Conservation (phyloP, 2,888 invertebrate genomes). For the Pristionchus fissidentatus region DNA sequence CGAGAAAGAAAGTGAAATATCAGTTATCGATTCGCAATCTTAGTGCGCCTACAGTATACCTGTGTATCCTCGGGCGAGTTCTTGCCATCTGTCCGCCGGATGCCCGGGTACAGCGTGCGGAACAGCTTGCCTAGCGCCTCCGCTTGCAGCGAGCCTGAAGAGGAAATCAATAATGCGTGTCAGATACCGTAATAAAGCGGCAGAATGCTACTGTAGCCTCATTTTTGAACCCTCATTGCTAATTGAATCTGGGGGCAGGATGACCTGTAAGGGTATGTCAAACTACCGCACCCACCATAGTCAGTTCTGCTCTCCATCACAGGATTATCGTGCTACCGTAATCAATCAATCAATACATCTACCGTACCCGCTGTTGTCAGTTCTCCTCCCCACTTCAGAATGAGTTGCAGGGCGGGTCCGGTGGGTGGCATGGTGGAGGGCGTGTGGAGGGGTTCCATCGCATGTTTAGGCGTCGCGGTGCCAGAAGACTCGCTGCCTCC, state of each 20-base stretch:
- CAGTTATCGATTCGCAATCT: neutral
- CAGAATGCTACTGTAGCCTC: too few relatives aligned
- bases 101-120: conserved; percentile 94
- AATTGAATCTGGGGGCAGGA: too few relatives aligned
- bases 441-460: neutral
- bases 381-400: conserved; percentile 99
- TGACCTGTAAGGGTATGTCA: too few relatives aligned
- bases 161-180: too few relatives aligned
- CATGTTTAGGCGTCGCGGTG: neutral
- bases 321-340: neutral
- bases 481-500: neutral
- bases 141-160: conserved; percentile 68
- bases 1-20: neutral
- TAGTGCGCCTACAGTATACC: conserved; percentile 47
- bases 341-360: neutral
- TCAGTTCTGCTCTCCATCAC: neutral
- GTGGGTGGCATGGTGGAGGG: conserved; percentile 22
- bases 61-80: conserved; percentile 72
- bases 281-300: neutral
- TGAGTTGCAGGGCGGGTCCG: conserved; percentile 93
- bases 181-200: too few relatives aligned
- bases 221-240: too few relatives aligned
- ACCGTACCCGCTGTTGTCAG: conserved; percentile 90
- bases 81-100: conserved; percentile 72
- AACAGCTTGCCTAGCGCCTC: conserved; percentile 87